These are phyloP conservation scores for Tethea ocularis DNA, from an alignment of 2,888 invertebrate species.

Conservation along the genomic window DNA sequence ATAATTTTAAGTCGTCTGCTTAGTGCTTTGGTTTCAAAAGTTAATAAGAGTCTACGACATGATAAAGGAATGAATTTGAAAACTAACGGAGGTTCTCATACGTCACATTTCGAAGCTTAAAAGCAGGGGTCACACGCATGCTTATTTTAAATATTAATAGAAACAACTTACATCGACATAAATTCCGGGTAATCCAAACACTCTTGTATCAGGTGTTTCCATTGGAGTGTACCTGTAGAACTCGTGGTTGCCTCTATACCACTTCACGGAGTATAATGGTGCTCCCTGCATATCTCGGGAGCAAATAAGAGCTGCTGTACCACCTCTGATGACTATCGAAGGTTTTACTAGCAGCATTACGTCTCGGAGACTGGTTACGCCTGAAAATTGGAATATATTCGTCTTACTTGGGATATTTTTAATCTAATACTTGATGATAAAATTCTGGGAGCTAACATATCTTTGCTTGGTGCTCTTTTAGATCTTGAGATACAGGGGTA, in stretches of 20 bases:
- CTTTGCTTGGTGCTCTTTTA: too few species aligned
- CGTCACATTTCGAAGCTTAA: too few species aligned
- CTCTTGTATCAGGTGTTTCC: constrained; percentile 88
- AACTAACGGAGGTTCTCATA: too few species aligned
- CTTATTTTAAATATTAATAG: background rate
- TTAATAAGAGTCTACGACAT: too few species aligned
- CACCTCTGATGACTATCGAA: constrained; percentile 86
- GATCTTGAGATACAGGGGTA: too few species aligned
- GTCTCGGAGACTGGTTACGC: constrained; percentile 87
- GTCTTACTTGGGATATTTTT: too few species aligned
- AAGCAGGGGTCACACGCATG: too few species aligned
- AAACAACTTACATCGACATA: constrained; percentile 90
- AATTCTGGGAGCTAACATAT: too few species aligned
- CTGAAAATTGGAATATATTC: constrained; percentile 65
- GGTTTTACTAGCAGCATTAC: constrained; percentile 89
- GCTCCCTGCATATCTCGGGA: constrained; percentile 90
- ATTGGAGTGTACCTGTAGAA: constrained; percentile 93
- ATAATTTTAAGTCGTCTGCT: too few species aligned
- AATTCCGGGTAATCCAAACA: constrained; percentile 89
- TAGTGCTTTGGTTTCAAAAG: too few species aligned
- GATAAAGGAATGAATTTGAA: too few species aligned
- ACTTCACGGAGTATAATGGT: constrained; percentile 92
- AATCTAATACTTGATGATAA: too few species aligned
- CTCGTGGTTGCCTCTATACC: constrained; percentile 93
- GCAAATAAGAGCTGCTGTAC: constrained; percentile 88